Evolutionary conservation across 2,797 vertebrate species (phyloP), one percentile per base, ranked within the genome.

Genomic region (Mus caroli): DNA sequence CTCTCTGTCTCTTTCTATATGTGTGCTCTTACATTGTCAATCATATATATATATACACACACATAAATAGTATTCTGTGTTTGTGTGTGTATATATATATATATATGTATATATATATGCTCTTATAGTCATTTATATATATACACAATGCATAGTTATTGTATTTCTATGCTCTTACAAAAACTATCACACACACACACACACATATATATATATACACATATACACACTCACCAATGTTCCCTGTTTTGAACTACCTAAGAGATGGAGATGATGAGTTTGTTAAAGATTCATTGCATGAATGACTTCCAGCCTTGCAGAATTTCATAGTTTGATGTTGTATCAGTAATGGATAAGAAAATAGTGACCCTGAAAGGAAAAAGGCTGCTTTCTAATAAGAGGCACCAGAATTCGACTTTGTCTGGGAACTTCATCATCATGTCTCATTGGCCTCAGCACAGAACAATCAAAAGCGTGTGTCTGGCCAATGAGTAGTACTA

Each of bases 251-350:
- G 52, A 89, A 2, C 94, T 96, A 98, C 96, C 98, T 97, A 94
- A 97, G 97, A 97, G 97, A 96, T 92, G 94, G 95, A 92, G 90
- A 84, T 90, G 95, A 97, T 94, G 90, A 97, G 94, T 92, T 96
- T 94, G 83, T 96, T 28, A 97, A 96, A 97, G 91, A 43, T 92
- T 94, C 9, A 69, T 92, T 97, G 96, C 24, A 95, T 96, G 97
- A 98, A 97, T 98, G 98, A 97, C 85, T 91, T 97, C 56, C 97
- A 84, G 56, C 71, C 96, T 97, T 94, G 92, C 17, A 64, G 79
- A 98, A 98, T 96, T 97, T 97, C 64, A 62, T 96, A 97, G 96
- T 92, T 92, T 40, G 97, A 96, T 94, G 94, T 71, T 94, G 52
- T n/a, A 1, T 10, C 76, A 94, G 75, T 91, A 79, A 94, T 97